A percentile compares a stretch with the other conserved stretches of the same genome.
Evolutionary conservation across 64 coral and sea anemone genomes (phyloP).

Genomic region (Anthopleura sola): DNA sequence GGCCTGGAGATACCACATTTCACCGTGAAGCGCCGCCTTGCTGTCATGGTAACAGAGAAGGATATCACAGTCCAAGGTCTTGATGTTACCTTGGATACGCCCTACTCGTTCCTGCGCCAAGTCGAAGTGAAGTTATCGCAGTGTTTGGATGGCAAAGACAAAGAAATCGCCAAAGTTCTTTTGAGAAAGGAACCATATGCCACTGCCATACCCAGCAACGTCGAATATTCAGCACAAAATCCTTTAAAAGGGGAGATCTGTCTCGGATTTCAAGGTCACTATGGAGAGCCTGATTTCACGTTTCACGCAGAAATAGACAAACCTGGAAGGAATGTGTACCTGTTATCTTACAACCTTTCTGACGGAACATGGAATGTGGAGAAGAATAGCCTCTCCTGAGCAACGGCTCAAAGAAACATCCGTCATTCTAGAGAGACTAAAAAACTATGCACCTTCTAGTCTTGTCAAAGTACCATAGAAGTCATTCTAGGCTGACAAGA

Average conservation of each 20-base stretch:
- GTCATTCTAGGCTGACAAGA: no score
- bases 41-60: slow-evolving; percentile 41
- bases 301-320: slow-evolving; percentile 27
- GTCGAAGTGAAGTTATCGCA: slow-evolving; percentile 24
- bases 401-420: not conserved
- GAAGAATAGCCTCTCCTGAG: not conserved
- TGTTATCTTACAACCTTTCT: slow-evolving; percentile 20
- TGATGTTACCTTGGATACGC: slow-evolving; percentile 53
- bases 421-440: no score
- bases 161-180: not conserved
- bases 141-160: slow-evolving; percentile 2
- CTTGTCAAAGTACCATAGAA: no score
- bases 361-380: not conserved
- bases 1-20: slow-evolving; percentile 65
- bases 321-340: slow-evolving; percentile 26
- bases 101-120: slow-evolving; percentile 64
- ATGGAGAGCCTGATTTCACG: slow-evolving; percentile 60
- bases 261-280: slow-evolving; percentile 81
- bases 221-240: not conserved
- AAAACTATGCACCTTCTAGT: no score
- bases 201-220: not conserved
- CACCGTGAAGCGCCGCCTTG: slow-evolving; percentile 62
- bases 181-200: slow-evolving; percentile 33
- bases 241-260: slow-evolving; percentile 46
- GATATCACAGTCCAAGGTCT: slow-evolving; percentile 55